A percentile compares a stretch with the other conserved stretches of the same genome.
phyloP scores from a whole-genome alignment of 2,113 vertebrate genomes.

The Oceanites oceanicus region DNA sequence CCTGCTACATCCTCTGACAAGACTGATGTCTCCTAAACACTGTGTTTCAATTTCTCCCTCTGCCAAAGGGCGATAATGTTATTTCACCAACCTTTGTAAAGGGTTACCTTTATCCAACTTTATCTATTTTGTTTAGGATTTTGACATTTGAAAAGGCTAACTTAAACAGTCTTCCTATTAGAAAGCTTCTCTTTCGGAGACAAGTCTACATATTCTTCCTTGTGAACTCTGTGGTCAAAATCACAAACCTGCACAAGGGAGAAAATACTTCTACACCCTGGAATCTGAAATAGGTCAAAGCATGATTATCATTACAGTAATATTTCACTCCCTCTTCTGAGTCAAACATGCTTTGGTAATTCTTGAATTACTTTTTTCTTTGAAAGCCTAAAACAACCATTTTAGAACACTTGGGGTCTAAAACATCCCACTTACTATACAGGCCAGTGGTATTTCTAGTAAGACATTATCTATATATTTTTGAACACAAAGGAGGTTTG shows the following conservation, averaged over 20 bases:
- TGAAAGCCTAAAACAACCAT: not conserved
- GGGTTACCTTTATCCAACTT: conserved; percentile 16
- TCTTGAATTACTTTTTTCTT: not conserved
- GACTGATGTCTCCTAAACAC: not conserved
- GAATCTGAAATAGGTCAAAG: not conserved
- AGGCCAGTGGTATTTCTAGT: not conserved
- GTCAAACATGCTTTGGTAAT: not conserved
- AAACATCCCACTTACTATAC: not conserved
- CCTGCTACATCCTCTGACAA: not conserved
- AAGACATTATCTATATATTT: not conserved
- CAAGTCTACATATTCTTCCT: not conserved
- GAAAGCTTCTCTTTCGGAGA: not conserved
- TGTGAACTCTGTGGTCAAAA: not conserved
- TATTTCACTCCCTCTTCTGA: not conserved
- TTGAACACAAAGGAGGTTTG: not conserved
- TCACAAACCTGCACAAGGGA: not conserved
- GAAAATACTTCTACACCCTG: not conserved
- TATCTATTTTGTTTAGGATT: conserved; percentile 6
- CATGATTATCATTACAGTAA: not conserved
- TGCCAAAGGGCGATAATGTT: conserved; percentile 40
- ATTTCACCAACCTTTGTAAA: conserved; percentile 53
- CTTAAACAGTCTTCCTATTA: not conserved
- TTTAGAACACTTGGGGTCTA: not conserved
- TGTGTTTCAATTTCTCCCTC: not conserved
- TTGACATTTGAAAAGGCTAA: conserved; percentile 59